phyloP scores from a whole-genome alignment of 2,797 vertebrate genomes.

The Melanotaenia maccullochi region DNA sequence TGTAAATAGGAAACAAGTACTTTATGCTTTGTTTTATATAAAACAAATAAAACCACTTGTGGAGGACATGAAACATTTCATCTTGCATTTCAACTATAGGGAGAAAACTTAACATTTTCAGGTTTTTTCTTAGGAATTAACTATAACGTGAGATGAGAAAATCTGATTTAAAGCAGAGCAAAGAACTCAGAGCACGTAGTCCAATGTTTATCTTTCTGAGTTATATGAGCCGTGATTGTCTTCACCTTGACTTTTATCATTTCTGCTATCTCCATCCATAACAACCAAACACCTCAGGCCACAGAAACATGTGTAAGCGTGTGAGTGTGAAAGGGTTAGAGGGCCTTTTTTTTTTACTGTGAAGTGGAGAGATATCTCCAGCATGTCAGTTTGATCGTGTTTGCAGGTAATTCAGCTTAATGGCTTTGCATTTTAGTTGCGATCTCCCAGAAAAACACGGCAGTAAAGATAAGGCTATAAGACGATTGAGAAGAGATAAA shows the following conservation, averaged over 20 bases:
- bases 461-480: constrained; percentile 80
- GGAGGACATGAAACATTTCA: not conserved
- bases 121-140: not conserved
- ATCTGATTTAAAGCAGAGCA: constrained; percentile 5
- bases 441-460: constrained; percentile 76
- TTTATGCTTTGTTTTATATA: not conserved
- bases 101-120: not conserved
- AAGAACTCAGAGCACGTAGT: constrained; percentile 25
- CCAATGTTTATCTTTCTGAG: constrained; percentile 29
- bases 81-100: not conserved
- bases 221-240: constrained; percentile 21
- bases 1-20: constrained; percentile 24
- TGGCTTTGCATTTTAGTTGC: constrained; percentile 58
- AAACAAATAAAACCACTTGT: constrained; percentile 2
- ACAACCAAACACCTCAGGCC: constrained; percentile 7
- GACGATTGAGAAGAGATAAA: constrained; percentile 56
- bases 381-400: constrained; percentile 19
- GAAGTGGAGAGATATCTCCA: constrained; percentile 5
- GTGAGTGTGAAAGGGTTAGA: not conserved
- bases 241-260: constrained; percentile 33
- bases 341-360: not conserved
- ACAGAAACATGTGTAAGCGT: not conserved
- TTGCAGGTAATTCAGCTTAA: constrained; percentile 59
- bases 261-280: constrained; percentile 9
- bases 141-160: not conserved